Conservation (phyloP, 1,140 invertebrate species). For the Ceratina australensis region DNA sequence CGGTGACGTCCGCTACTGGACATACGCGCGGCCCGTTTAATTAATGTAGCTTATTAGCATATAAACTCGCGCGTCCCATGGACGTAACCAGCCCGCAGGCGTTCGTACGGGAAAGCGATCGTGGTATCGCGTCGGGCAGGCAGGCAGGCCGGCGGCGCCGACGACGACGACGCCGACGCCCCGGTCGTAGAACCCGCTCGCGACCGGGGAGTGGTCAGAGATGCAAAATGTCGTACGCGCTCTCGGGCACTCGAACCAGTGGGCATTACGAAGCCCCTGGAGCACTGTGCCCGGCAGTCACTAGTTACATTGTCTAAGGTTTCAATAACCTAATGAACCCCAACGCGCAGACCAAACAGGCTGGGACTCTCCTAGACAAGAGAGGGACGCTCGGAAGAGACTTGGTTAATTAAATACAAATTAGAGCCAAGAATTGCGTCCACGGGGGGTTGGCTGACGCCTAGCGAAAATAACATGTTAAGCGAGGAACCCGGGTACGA, state of each 20-base stretch:
- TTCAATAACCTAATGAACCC: conserved; percentile 77
- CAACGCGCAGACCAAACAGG: conserved; percentile 56
- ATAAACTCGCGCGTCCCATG: conserved; percentile 63
- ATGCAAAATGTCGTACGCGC: conserved; percentile 63
- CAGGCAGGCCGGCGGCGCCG: no score
- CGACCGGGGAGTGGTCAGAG: conserved; percentile 54
- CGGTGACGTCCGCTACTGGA: conserved; percentile 32
- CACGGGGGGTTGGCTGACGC: conserved; percentile 1
- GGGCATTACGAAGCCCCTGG: conserved; percentile 74
- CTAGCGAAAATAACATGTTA: conserved; percentile 4
- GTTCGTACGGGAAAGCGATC: conserved; percentile 40
- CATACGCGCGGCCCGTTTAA: conserved; percentile 64
- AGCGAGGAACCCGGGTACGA: neutral
- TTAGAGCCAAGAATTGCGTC: conserved; percentile 61
- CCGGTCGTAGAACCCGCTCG: conserved; percentile 43
- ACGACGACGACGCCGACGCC: no score
- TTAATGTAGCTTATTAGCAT: conserved; percentile 70
- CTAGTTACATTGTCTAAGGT: conserved; percentile 74
- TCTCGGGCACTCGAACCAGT: conserved; percentile 47
- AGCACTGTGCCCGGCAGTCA: conserved; percentile 64
- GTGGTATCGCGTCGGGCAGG: conserved; percentile 21
- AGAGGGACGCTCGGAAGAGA: conserved; percentile 34
- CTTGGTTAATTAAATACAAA: conserved; percentile 67
- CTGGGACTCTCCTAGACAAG: conserved; percentile 51
- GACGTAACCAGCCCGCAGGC: conserved; percentile 54